A percentile compares a stretch with the other conserved stretches of the same genome.
phyloP scores from a whole-genome alignment of 2,888 invertebrate genomes.

The Caenorhabditis angaria region DNA sequence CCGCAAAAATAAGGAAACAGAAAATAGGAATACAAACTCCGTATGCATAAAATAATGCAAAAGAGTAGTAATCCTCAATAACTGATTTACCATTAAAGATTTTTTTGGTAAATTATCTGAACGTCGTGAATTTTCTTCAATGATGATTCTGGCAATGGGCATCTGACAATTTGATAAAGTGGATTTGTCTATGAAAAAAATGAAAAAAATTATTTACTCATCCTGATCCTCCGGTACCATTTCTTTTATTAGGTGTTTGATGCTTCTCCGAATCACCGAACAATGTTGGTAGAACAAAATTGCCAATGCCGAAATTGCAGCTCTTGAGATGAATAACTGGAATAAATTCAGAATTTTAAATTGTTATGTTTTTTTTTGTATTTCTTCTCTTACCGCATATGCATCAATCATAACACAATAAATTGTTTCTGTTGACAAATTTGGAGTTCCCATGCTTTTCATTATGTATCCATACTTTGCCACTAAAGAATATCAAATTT shows the following conservation, averaged over 20 bases:
- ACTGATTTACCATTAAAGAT: constrained; percentile 45
- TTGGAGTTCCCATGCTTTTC: constrained; percentile 35
- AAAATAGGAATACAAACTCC: constrained; percentile 52
- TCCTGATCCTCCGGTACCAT: constrained; percentile 44
- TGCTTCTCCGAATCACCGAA: constrained; percentile 31
- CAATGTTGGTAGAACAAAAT: constrained; percentile 43
- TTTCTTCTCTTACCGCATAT: constrained; percentile 20
- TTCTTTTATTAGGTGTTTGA: constrained; percentile 37
- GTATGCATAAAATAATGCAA: constrained; percentile 46
- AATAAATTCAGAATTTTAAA: not conserved
- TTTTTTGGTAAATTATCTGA: constrained; percentile 43
- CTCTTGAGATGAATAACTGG: constrained; percentile 39
- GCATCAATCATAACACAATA: constrained; percentile 37
- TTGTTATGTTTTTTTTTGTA: not conserved
- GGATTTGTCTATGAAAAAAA: not conserved
- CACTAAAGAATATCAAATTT: constrained; percentile 18
- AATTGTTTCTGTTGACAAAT: constrained; percentile 29
- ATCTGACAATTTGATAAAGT: constrained; percentile 18
- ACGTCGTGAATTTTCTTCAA: constrained; percentile 48
- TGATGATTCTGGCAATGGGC: constrained; percentile 42
- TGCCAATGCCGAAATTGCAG: constrained; percentile 37
- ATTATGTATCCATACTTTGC: constrained; percentile 41
- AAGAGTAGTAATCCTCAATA: constrained; percentile 50
- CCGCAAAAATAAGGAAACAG: constrained; percentile 40
- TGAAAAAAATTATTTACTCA: constrained; percentile 9